These are phyloP conservation scores for Coenonympha glycerion DNA, from an alignment of 2,888 invertebrate genomes.

Conservation along the genomic window DNA sequence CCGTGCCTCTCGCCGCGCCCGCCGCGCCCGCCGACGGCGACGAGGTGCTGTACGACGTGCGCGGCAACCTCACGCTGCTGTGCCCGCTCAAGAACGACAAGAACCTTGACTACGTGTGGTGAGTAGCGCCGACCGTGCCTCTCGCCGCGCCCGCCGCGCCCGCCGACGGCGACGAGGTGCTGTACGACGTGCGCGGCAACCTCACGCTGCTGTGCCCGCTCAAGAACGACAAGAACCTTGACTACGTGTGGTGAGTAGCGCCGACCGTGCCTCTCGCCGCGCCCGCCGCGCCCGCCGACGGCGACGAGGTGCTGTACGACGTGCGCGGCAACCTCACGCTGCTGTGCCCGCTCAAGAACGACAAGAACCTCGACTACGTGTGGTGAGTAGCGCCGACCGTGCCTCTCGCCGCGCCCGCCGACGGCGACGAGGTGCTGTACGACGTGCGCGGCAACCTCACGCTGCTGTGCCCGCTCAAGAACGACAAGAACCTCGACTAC, in stretches of 20 bases:
- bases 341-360: slow-evolving; percentile 40
- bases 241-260: slow-evolving; percentile 41
- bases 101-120: slow-evolving; percentile 39
- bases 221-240: slow-evolving; percentile 29
- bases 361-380: slow-evolving; percentile 29
- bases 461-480: slow-evolving; percentile 43
- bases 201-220: slow-evolving; percentile 46
- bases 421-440: slow-evolving; percentile 32
- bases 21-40: slow-evolving; percentile 1
- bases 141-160: neutral
- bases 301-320: slow-evolving; percentile 36
- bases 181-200: slow-evolving; percentile 43
- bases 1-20: neutral
- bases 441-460: slow-evolving; percentile 42
- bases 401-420: neutral
- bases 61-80: slow-evolving; percentile 41
- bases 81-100: slow-evolving; percentile 38
- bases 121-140: slow-evolving; percentile 23
- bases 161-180: slow-evolving; percentile 19
- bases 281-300: neutral
- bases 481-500: slow-evolving; percentile 30
- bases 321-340: slow-evolving; percentile 42
- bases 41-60: slow-evolving; percentile 40
- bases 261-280: neutral
- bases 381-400: slow-evolving; percentile 43